A percentile compares a stretch with the other conserved stretches of the same genome.
Evolutionary conservation across 1,140 invertebrate species (phyloP).

Genomic region (Dinoponera quadriceps): DNA sequence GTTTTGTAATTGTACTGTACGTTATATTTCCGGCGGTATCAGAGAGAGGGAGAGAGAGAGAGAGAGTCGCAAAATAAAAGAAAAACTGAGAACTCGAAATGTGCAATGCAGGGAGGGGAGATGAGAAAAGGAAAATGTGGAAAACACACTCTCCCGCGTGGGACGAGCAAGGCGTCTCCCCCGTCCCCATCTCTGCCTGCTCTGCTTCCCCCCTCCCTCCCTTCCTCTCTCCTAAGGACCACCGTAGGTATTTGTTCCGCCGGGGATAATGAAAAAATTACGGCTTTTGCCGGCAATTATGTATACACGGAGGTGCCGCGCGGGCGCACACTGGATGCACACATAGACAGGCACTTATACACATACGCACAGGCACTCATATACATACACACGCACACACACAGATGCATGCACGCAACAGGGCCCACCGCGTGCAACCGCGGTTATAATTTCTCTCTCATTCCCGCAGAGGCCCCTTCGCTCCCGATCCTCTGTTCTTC

Average conservation of each 20-base stretch:
- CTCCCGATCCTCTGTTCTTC: not conserved
- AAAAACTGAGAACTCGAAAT: slow-evolving; percentile 24
- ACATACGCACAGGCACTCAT: not conserved
- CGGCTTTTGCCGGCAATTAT: slow-evolving; percentile 73
- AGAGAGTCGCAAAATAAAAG: not conserved
- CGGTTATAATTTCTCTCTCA: slow-evolving; percentile 63
- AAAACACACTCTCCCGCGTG: not conserved
- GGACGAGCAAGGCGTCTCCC: no score
- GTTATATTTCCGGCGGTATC: slow-evolving; percentile 37
- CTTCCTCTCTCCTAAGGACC: slow-evolving; percentile 6
- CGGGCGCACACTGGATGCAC: slow-evolving; percentile 10
- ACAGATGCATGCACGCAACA: not conserved
- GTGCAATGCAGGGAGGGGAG: not conserved
- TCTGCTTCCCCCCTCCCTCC: no score
- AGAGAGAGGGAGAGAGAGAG: no score
- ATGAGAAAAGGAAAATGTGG: not conserved
- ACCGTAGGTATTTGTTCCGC: slow-evolving; percentile 73
- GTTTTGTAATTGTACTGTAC: not conserved
- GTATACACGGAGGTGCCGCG: slow-evolving; percentile 35
- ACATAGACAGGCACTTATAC: slow-evolving; percentile 63
- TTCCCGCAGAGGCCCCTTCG: slow-evolving; percentile 18
- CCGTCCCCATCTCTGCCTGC: no score
- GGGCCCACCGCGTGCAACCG: slow-evolving; percentile 50
- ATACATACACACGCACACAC: not conserved
- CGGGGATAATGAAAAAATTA: slow-evolving; percentile 79